Base-by-base conservation (phyloP, 1,140 invertebrate species). In the Potamilus streckersoni region DNA sequence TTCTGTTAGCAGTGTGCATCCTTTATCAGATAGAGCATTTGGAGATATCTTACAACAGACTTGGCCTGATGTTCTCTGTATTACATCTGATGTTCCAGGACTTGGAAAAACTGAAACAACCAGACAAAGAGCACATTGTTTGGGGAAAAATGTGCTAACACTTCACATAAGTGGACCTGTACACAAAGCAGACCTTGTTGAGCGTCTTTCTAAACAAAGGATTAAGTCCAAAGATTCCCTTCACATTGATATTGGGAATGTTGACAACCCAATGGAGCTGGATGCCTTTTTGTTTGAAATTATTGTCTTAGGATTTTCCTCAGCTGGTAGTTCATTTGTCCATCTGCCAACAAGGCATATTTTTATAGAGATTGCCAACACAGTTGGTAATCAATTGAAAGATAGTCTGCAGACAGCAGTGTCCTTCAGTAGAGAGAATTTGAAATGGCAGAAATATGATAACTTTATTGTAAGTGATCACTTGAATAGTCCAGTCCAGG, bases 401-500 rank as follows among this genome's bases (percentile, higher is more conserved):
- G 74, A 79, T 71, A 65, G 65, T 11, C 68, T 83, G 23, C 66
- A 63, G 49, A 79, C 73, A 58, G 60, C 65, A 17, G 80, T 67
- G 11, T 71, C 71, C 59, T 83, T 83, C 19, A 59, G 71, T 20
- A 61, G 79, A 59, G 17, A 57, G 23, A 38, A 79, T 74, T 16
- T 83, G 0, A 56, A 69, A 12, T 83, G 82, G 82, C 66, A 80
- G 55, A 61, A 80, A 58, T 83, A 80, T 67, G 19, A 57, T 1
- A 60, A 78, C 16, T 76, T 80, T 27, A 65, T 49, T 16, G 65
- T 74, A n/a, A 68, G 76, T 55, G 61, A 27, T 14, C 80, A 83
- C 73, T 58, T 79, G 0, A 78, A 77, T 57, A 83, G 82, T 76
- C 80, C 82, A 17, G 56, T 79, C 16, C 82, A 83, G 49, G 79